Conservation (phyloP, 2,797 vertebrate genomes). For the Meriones psammophilus region DNA sequence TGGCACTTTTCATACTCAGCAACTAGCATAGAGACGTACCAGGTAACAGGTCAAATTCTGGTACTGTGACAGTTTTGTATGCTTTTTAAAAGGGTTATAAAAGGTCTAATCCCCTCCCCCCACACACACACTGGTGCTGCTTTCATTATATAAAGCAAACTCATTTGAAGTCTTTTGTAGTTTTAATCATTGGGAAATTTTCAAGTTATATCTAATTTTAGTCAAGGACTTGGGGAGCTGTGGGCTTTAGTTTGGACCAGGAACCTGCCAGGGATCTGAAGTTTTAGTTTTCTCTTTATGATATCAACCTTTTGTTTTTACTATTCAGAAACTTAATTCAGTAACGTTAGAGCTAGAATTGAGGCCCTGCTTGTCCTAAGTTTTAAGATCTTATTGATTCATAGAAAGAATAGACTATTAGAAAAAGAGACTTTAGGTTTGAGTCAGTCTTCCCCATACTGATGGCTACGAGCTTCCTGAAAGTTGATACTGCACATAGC, state of each 20-base stretch:
- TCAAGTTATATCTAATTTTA: constrained; percentile 70
- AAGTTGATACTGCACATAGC: constrained; percentile 30
- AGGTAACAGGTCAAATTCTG: constrained; percentile 72
- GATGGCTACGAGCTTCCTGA: not conserved
- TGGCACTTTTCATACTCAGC: constrained; percentile 56
- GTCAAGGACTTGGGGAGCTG: constrained; percentile 64
- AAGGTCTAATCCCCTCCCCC: constrained; percentile 13
- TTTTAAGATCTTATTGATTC: constrained; percentile 61
- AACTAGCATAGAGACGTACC: constrained; percentile 56
- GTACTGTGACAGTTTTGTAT: constrained; percentile 41
- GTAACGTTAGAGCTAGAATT: constrained; percentile 32
- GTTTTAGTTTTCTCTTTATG: constrained; percentile 67
- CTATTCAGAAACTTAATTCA: constrained; percentile 54
- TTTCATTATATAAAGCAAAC: constrained; percentile 60
- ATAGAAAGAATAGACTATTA: not conserved
- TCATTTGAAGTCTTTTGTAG: constrained; percentile 30
- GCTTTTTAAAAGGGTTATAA: constrained; percentile 56
- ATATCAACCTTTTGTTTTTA: constrained; percentile 69
- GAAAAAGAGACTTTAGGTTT: constrained; percentile 18
- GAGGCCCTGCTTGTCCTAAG: not conserved
- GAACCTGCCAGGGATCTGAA: constrained; percentile 70
- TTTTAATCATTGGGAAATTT: constrained; percentile 74
- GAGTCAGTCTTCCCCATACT: not conserved
- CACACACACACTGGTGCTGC: not conserved
- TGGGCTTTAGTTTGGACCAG: constrained; percentile 63